A percentile compares a stretch with the other conserved stretches of the same genome.
These are phyloP conservation scores for Spodoptera litura DNA, from an alignment of 1,140 invertebrate genomes.

Conservation along the genomic window DNA sequence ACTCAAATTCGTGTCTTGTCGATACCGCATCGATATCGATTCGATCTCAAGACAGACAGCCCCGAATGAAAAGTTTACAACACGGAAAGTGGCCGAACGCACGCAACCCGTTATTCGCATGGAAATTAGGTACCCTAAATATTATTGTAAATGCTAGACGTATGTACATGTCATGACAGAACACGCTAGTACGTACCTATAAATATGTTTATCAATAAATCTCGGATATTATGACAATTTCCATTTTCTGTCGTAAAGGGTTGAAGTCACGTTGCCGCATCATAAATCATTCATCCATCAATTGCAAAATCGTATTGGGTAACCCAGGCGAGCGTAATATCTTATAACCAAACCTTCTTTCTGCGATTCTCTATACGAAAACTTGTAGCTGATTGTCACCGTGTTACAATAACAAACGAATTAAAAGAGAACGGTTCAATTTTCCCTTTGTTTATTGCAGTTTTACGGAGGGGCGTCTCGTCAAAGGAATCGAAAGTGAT, in stretches of 20 bases:
- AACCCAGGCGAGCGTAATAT: constrained; percentile 24
- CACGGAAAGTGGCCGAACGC: constrained; percentile 77
- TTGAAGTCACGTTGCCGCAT: constrained; percentile 44
- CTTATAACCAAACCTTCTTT: constrained; percentile 12
- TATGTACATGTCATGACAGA: constrained; percentile 31
- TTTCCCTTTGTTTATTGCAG: constrained; percentile 60
- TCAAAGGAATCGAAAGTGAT: constrained; percentile 71
- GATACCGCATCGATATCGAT: constrained; percentile 77
- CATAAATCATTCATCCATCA: constrained; percentile 47
- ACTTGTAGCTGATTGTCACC: constrained; percentile 9
- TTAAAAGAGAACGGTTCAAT: constrained; percentile 51
- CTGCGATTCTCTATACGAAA: constrained; percentile 20
- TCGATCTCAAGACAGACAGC: constrained; percentile 75
- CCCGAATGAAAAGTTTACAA: constrained; percentile 75
- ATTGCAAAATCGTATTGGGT: constrained; percentile 39
- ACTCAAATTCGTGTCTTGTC: constrained; percentile 61
- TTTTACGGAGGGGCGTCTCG: constrained; percentile 54
- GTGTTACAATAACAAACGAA: constrained; percentile 47
- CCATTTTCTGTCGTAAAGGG: constrained; percentile 41
- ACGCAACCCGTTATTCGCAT: constrained; percentile 70
- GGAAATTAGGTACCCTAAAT: constrained; percentile 64
- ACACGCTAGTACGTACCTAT: constrained; percentile 11
- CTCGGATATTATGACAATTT: constrained; percentile 38
- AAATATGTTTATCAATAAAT: constrained; percentile 46
- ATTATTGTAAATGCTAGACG: constrained; percentile 44